These are phyloP conservation scores for Chaetops frenatus DNA, from an alignment of 2,113 vertebrate species.

Conservation along the genomic window DNA sequence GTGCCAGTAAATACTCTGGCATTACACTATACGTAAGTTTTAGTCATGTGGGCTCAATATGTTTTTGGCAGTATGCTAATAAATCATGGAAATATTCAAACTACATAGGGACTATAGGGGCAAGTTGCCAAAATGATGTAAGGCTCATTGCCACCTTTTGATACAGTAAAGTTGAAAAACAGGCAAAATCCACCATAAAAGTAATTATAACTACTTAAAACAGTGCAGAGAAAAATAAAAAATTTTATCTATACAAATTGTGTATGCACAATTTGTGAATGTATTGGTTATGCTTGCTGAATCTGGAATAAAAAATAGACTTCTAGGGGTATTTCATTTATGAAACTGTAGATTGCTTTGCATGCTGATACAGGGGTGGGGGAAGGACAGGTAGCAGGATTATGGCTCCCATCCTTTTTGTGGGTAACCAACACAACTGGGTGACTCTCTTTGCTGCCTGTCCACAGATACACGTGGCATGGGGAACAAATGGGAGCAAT, in stretches of 20 bases:
- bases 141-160: neutral
- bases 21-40: neutral
- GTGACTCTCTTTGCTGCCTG: neutral
- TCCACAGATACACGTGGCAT: rapidly evolving
- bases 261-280: neutral
- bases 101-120: neutral
- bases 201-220: neutral
- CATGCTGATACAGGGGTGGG: too few relatives aligned
- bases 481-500: neutral
- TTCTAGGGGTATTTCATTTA: neutral
- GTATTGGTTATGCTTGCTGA: neutral
- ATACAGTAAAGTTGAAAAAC: neutral
- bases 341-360: neutral
- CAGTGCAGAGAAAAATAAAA: neutral
- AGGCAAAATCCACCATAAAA: neutral
- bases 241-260: neutral
- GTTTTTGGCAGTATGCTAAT: neutral
- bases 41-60: neutral
- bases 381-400: neutral
- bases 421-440: neutral
- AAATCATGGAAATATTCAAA: neutral
- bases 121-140: neutral
- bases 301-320: neutral
- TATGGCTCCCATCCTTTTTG: neutral
- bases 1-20: neutral